Conservation (phyloP, 2,888 invertebrate species). For the Xestobium rufovillosum region DNA sequence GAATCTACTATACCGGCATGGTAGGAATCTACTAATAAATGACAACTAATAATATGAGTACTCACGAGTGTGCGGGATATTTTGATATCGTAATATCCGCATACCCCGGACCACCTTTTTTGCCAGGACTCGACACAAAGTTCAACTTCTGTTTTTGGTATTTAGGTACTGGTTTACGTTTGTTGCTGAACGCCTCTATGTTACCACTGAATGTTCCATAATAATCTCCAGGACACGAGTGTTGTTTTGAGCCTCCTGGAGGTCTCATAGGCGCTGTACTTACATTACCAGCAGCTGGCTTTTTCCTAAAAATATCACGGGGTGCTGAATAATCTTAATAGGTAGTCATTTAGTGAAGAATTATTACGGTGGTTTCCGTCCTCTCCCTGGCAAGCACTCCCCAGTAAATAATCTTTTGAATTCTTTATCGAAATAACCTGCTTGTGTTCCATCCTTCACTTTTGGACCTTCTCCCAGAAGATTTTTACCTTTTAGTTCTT, state of each 20-base stretch:
- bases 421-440: constrained; percentile 44
- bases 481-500: constrained; percentile 29
- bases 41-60: too few species aligned
- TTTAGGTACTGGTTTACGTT: constrained; percentile 21
- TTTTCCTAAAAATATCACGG: constrained; percentile 18
- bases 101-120: constrained; percentile 49
- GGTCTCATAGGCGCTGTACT: constrained; percentile 34
- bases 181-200: constrained; percentile 33
- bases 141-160: constrained; percentile 21
- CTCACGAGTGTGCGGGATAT: constrained; percentile 41
- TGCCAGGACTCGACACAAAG: constrained; percentile 38
- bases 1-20: too few species aligned
- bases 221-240: constrained; percentile 48
- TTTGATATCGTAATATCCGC: constrained; percentile 44
- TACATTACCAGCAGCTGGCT: constrained; percentile 25
- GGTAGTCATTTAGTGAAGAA: background rate
- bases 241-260: constrained; percentile 39
- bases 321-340: too few species aligned
- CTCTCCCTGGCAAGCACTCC: constrained; percentile 25
- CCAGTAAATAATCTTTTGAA: constrained; percentile 43
- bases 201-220: constrained; percentile 45
- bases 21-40: too few species aligned
- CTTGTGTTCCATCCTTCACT: constrained; percentile 38
- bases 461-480: constrained; percentile 37
- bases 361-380: constrained; percentile 4